Conservation (phyloP, 1,140 invertebrate genomes). For the Aricia agestis region DNA sequence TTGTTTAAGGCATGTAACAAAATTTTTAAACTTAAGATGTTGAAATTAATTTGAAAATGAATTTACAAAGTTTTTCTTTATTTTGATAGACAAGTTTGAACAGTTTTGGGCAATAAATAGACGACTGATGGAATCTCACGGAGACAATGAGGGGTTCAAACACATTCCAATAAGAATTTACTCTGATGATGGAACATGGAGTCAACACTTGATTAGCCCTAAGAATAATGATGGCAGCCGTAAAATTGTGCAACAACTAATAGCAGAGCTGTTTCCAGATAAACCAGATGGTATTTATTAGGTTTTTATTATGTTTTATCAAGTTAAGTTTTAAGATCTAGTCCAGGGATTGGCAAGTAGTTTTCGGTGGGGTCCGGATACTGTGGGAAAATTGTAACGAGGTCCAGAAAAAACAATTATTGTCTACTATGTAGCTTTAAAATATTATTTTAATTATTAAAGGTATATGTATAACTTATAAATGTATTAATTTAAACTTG, state of each 20-base stretch:
- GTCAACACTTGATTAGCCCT: slow-evolving; percentile 87
- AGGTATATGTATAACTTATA: too few relatives aligned
- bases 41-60: too few relatives aligned
- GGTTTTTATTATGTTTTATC: too few relatives aligned
- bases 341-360: too few relatives aligned
- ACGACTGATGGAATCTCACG: slow-evolving; percentile 92
- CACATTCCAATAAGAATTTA: slow-evolving; percentile 95
- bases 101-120: slow-evolving; percentile 99
- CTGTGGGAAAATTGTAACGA: too few relatives aligned
- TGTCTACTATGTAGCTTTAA: too few relatives aligned
- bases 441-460: too few relatives aligned
- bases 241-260: slow-evolving; percentile 84
- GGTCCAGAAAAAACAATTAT: too few relatives aligned
- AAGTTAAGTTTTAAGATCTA: too few relatives aligned
- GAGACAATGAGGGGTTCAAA: slow-evolving; percentile 89
- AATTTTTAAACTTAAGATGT: too few relatives aligned
- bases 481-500: too few relatives aligned
- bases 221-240: slow-evolving; percentile 83
- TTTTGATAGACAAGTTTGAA: slow-evolving; percentile 91
- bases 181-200: slow-evolving; percentile 83
- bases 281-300: slow-evolving; percentile 66
- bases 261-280: slow-evolving; percentile 83
- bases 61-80: not conserved
- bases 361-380: too few relatives aligned
- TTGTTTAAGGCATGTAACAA: not conserved